phyloP scores from a whole-genome alignment of 92 coral and sea anemone species.

The Parazoanthus swiftii region DNA sequence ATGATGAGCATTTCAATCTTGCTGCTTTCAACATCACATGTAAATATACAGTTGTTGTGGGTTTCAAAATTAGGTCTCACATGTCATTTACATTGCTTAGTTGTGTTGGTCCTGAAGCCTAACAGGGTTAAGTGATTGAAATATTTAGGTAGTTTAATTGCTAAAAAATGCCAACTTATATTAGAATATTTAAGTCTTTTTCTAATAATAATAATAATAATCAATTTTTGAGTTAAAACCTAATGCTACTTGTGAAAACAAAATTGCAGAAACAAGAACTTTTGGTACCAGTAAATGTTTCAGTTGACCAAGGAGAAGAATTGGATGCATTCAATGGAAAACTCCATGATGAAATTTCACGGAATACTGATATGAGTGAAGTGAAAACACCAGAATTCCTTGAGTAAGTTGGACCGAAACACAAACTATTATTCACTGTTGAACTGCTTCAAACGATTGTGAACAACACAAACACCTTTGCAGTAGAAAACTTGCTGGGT shows the following conservation, averaged over 20 bases:
- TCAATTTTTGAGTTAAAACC: not conserved
- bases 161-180: not conserved
- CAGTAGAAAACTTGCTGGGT: not conserved
- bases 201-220: no score
- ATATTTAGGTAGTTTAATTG: not conserved
- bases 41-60: no score
- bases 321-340: not conserved
- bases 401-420: not conserved
- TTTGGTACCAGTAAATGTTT: not conserved
- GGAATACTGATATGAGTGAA: not conserved
- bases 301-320: not conserved
- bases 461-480: not conserved
- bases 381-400: not conserved
- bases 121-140: not conserved
- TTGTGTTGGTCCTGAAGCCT: not conserved
- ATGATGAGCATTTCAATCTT: not conserved
- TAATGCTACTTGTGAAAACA: not conserved
- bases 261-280: not conserved
- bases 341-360: not conserved
- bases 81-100: not conserved
- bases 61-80: not conserved
- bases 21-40: not conserved
- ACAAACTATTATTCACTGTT: not conserved
- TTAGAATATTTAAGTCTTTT: not conserved
- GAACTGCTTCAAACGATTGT: not conserved